Conservation (phyloP, 2,888 invertebrate species). For the Corbicula japonica region DNA sequence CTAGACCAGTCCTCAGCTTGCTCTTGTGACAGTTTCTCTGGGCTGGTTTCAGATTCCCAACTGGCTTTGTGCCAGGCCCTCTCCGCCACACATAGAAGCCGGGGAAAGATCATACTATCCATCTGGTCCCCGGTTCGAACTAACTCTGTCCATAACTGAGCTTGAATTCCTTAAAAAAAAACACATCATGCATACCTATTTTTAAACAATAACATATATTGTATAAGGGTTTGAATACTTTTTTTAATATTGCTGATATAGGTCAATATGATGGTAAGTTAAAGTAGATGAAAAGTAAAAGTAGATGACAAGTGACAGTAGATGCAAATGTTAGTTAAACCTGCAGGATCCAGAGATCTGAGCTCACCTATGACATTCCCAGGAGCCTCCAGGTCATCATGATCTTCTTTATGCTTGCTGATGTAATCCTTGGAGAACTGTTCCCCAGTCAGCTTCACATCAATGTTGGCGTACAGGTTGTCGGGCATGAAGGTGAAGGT, state of each 20-base stretch:
- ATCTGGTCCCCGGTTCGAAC: constrained; percentile 78
- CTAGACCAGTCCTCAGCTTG: constrained; percentile 77
- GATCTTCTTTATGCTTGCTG: constrained; percentile 69
- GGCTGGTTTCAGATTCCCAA: constrained; percentile 78
- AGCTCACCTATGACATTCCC: constrained; percentile 78
- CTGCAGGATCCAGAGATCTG: no score
- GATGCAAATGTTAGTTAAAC: no score
- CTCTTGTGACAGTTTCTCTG: constrained; percentile 46
- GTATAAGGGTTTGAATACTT: no score
- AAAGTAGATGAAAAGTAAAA: no score
- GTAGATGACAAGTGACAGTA: no score
- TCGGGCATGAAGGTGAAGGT: constrained; percentile 82
- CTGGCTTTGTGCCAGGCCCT: constrained; percentile 83
- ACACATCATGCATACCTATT: no score
- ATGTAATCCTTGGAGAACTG: constrained; percentile 71
- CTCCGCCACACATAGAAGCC: constrained; percentile 83
- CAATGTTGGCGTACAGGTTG: constrained; percentile 78
- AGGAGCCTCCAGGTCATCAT: constrained; percentile 74
- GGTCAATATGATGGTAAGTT: no score
- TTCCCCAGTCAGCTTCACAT: constrained; percentile 79
- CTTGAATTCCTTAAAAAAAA: constrained; percentile 81
- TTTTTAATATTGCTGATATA: no score
- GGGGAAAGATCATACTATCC: constrained; percentile 80
- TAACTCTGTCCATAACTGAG: constrained; percentile 84
- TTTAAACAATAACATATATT: no score